Evolutionary conservation across 1,140 invertebrate species (phyloP), one percentile per base, ranked within the genome.

Genomic region (Agraylea sexmaculata): DNA sequence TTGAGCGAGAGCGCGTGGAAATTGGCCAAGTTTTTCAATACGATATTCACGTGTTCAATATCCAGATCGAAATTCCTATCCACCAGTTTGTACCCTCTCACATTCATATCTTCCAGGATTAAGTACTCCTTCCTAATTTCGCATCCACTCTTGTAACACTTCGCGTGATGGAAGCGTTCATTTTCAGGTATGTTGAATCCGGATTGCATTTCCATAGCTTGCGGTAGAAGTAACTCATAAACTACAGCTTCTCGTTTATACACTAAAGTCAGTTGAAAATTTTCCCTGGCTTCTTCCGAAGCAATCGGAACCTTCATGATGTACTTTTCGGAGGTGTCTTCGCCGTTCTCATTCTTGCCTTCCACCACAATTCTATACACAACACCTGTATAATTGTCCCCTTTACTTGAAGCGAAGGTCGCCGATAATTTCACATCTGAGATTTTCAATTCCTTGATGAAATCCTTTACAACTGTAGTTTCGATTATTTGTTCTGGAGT

Each of bases 1-100:
- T 64, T 66, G 43, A 67, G 59, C 0, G 69, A 69, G 0, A 68
- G 35, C 0, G 70, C 71, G 53, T 77, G 74, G 11, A 69, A 59
- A 33, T 60, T 63, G 5, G 61, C 73, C 47, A 74, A 60, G n/a
- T 57, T 58, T 40, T 60, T 53, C 17, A 75, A 53, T 0, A 68
- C 58, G 2, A 65, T 27, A 11, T 48, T 51, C 3, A 69, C 51
- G 43, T 71, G 64, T 1, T 65, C 56, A 13, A 59, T 37, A 4
- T 61, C 53, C 2, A 75, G 45, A 2, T 64, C 52, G 11, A 51
- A 43, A 4, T 60, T 58, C 30, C 66, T 58, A 43, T 73, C 55
- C 28, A 60, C 53, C 44, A 75, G 55, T 10, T 31, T 21, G 43
- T 60, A 75, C 1, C 64, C 63, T 5, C 41, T 22, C 1, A 46